These are phyloP conservation scores for Chironomus tepperi DNA, from an alignment of 1,140 invertebrate genomes.

Conservation along the genomic window DNA sequence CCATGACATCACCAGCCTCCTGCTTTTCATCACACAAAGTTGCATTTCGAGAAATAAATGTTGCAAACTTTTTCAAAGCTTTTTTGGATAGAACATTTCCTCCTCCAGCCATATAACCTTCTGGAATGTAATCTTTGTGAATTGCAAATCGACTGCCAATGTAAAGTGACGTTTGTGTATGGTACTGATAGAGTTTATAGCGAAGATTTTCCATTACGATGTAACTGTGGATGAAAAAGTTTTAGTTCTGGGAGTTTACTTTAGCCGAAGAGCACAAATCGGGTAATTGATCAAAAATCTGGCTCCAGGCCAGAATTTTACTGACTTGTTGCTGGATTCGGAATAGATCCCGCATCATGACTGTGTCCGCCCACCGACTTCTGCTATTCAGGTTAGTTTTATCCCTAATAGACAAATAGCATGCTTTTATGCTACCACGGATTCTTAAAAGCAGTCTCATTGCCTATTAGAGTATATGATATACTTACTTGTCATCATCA, in stretches of 20 bases:
- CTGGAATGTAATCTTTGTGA: conserved; percentile 47
- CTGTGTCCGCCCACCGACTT: no score
- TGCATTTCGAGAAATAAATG: neutral
- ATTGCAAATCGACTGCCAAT: conserved; percentile 31
- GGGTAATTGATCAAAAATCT: no score
- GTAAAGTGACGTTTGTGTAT: conserved; percentile 54
- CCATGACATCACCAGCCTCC: conserved; percentile 24
- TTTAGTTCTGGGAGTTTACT: no score
- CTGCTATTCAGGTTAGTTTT: no score
- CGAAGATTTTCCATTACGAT: conserved; percentile 59
- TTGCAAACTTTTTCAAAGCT: neutral
- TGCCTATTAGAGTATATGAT: no score
- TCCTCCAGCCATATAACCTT: conserved; percentile 79
- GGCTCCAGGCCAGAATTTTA: no score
- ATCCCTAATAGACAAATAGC: no score
- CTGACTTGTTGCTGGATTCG: no score
- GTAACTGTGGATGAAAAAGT: neutral
- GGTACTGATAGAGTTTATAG: conserved; percentile 77
- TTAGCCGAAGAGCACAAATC: no score
- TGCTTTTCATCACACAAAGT: neutral
- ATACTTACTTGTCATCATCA: conserved; percentile 88
- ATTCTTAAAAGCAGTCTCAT: no score
- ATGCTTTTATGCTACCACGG: no score
- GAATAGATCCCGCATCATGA: no score
- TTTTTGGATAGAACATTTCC: conserved; percentile 50